Conservation (phyloP, 2,888 invertebrate species). For the Cerastis rubricosa region DNA sequence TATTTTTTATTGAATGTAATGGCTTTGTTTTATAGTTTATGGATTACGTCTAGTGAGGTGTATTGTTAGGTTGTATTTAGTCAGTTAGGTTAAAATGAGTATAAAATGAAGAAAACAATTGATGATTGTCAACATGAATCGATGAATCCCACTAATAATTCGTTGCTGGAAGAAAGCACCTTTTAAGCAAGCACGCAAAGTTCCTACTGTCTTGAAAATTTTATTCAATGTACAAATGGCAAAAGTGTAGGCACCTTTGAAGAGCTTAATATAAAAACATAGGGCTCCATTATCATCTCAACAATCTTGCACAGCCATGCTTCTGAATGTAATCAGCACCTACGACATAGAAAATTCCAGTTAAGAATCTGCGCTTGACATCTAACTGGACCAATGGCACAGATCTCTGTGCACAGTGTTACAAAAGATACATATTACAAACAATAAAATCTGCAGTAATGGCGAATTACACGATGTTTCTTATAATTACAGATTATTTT, state of each 20-base stretch:
- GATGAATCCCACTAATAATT: too few relatives aligned
- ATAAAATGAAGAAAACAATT: neutral
- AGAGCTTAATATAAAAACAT: neutral
- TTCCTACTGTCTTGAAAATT: neutral
- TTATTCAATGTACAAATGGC: neutral
- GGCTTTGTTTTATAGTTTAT: constrained; percentile 29
- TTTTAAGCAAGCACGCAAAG: neutral
- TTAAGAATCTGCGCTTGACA: constrained; percentile 38
- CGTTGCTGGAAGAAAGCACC: neutral
- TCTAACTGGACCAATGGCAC: constrained; percentile 43
- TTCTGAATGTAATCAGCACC: constrained; percentile 2
- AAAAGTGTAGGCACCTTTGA: neutral
- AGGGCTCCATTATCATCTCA: too few relatives aligned
- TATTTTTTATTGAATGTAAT: constrained; percentile 46
- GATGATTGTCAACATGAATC: neutral
- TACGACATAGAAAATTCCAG: constrained; percentile 6
- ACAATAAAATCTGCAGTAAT: constrained; percentile 61
- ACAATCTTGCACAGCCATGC: neutral
- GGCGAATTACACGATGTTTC: constrained; percentile 50
- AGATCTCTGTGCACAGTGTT: constrained; percentile 37
- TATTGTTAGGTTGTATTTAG: constrained; percentile 9
- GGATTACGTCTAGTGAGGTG: neutral
- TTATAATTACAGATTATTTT: constrained; percentile 57
- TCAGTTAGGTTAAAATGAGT: too few relatives aligned
- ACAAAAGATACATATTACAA: constrained; percentile 50